Percentiles rank a stretch among this genome's conserved stretches.
Conservation (phyloP, 2,888 invertebrate genomes). For the Hydraecia micacea region DNA sequence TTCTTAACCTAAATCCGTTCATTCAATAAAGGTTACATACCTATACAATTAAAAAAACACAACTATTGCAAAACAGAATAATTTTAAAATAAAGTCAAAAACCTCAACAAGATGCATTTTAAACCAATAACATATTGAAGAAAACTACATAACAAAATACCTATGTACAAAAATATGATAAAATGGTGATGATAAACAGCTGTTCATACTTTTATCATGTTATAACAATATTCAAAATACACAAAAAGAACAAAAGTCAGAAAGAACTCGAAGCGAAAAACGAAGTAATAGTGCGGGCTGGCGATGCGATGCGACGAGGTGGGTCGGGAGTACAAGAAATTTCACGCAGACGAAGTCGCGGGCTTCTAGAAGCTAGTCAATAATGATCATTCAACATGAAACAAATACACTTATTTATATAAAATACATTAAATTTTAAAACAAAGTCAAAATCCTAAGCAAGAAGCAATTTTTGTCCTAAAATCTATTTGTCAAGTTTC, state of each 20-base stretch:
- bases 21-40: background rate
- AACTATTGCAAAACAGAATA: background rate
- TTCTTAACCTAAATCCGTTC: background rate
- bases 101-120: background rate
- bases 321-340: no score
- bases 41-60: background rate
- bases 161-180: background rate
- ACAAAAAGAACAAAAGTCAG: no score
- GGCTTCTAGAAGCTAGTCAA: background rate
- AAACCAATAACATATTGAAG: background rate
- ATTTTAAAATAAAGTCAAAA: no score
- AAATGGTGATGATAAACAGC: background rate
- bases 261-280: no score
- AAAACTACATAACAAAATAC: background rate
- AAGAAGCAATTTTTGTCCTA: background rate
- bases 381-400: background rate
- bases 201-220: background rate
- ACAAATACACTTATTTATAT: background rate
- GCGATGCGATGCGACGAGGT: no score
- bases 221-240: background rate
- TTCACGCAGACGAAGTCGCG: no score
- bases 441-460: background rate
- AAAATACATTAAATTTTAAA: background rate
- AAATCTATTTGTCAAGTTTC: conserved; percentile 29
- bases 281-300: no score